These are phyloP conservation scores for Labeo calbasu DNA, from an alignment of 2,797 vertebrate genomes.

Conservation along the genomic window DNA sequence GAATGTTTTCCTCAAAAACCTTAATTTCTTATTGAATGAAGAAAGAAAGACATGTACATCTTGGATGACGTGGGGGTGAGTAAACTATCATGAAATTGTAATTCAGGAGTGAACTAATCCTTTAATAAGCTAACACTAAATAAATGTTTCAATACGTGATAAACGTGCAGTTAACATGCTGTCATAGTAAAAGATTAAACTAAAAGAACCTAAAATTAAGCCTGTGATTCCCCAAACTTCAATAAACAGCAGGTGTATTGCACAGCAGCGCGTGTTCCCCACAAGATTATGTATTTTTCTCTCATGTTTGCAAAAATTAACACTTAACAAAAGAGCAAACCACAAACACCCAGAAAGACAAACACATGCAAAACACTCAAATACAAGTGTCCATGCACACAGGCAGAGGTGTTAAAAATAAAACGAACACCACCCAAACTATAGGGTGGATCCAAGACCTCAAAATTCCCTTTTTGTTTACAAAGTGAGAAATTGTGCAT, in stretches of 20 bases:
- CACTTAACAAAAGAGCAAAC: slow-evolving; percentile 34
- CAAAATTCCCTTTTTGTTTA: slow-evolving; percentile 73
- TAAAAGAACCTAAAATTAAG: not conserved
- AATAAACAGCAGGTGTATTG: not conserved
- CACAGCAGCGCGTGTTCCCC: not conserved
- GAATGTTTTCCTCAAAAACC: too few relatives aligned
- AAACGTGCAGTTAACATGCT: not conserved
- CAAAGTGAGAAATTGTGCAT: slow-evolving; percentile 46
- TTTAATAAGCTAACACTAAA: not conserved
- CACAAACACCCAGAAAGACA: slow-evolving; percentile 45
- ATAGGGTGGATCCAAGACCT: slow-evolving; percentile 78
- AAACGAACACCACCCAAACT: slow-evolving; percentile 74
- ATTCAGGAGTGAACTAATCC: too few relatives aligned
- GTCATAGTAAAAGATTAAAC: not conserved
- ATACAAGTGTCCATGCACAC: slow-evolving; percentile 9
- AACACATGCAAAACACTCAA: slow-evolving; percentile 44
- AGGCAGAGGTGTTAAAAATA: slow-evolving; percentile 50
- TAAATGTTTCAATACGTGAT: not conserved
- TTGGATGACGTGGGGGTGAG: too few relatives aligned
- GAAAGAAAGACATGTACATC: too few relatives aligned
- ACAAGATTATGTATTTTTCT: not conserved
- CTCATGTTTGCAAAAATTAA: slow-evolving; percentile 22
- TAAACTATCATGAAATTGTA: too few relatives aligned
- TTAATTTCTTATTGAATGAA: too few relatives aligned
- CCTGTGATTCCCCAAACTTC: not conserved